Percentiles rank a stretch among this genome's conserved stretches.
These are phyloP conservation scores for Habropoda laboriosa DNA, from an alignment of 1,140 invertebrate genomes.

Conservation along the genomic window DNA sequence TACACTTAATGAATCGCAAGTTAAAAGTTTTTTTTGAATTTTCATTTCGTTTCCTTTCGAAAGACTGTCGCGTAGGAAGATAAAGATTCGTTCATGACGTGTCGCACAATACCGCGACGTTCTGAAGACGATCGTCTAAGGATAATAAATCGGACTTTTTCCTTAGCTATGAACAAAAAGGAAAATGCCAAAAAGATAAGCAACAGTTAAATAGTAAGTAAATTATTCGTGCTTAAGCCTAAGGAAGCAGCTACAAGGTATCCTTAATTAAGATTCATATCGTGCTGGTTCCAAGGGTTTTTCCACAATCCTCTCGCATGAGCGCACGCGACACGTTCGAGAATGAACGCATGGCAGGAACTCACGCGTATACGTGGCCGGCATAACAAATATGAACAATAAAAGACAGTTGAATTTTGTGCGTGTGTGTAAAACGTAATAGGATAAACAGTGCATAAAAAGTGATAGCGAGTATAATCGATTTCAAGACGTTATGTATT, in stretches of 20 bases:
- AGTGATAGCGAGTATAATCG: no score
- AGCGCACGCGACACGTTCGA: conserved; percentile 47
- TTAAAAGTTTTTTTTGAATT: neutral
- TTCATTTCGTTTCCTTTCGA: neutral
- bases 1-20: neutral
- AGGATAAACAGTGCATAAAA: no score
- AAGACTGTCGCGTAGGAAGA: neutral
- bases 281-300: conserved; percentile 29
- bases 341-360: conserved; percentile 43
- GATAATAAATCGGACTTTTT: neutral
- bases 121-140: no score
- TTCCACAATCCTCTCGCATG: conserved; percentile 42
- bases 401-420: conserved; percentile 1
- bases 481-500: no score
- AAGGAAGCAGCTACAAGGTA: conserved; percentile 13
- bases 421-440: neutral
- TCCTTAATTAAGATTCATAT: conserved; percentile 47
- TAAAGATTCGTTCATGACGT: neutral
- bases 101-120: neutral
- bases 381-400: conserved; percentile 51
- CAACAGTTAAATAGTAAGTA: conserved; percentile 9
- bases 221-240: neutral
- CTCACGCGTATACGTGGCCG: conserved; percentile 33
- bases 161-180: neutral
- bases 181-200: neutral